These are phyloP conservation scores for Hypotaenidia philippensis DNA, from an alignment of 2,797 vertebrate species.

Conservation along the genomic window DNA sequence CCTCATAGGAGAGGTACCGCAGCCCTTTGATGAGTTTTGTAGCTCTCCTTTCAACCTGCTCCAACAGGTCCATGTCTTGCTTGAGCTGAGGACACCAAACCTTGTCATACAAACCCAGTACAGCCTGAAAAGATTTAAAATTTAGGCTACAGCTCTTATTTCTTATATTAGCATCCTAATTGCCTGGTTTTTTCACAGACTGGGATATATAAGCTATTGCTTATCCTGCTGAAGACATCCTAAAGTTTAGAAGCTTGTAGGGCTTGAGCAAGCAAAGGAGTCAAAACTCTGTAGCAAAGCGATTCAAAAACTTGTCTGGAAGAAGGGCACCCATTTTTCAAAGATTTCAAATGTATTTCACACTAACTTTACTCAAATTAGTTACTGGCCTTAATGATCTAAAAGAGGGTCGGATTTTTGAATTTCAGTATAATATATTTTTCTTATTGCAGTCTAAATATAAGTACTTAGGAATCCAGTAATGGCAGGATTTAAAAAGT, in stretches of 20 bases:
- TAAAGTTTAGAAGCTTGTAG: background rate
- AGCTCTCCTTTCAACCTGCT: fast-evolving
- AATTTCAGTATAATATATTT: background rate
- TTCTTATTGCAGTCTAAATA: background rate
- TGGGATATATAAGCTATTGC: background rate
- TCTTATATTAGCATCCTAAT: background rate
- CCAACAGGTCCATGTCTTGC: background rate
- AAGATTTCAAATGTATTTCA: background rate
- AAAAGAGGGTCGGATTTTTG: background rate
- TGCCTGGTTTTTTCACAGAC: background rate
- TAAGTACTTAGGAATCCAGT: background rate
- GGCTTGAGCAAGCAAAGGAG: background rate
- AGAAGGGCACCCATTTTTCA: background rate
- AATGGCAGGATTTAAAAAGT: background rate
- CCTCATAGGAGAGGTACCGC: fast-evolving
- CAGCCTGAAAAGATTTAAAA: background rate
- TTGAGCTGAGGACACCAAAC: background rate
- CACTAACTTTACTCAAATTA: background rate
- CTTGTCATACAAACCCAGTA: too few relatives aligned
- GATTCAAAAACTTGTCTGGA: background rate
- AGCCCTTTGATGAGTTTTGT: background rate
- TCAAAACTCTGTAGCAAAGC: background rate
- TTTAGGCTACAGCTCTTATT: background rate
- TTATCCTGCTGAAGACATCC: background rate
- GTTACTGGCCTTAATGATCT: background rate